Base-by-base conservation (phyloP, 2,888 invertebrate species). In the Calliopum simillimum region DNA sequence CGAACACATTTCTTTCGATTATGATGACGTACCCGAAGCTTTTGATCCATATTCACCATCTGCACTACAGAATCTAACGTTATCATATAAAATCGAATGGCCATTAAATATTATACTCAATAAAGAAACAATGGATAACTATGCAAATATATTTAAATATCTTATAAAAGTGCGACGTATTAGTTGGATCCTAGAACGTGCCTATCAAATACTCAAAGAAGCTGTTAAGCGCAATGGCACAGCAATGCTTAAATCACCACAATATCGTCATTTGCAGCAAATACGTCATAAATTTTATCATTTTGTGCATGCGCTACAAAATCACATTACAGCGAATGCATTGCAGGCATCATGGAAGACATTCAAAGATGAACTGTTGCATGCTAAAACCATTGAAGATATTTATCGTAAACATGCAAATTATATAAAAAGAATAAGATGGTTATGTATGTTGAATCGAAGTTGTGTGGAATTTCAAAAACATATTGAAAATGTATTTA, bases 91-190 rank as follows among this genome's bases (percentile, higher is more conserved):
- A 13, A 89, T 93, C 12, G 85, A 88, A 3, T 95, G 94, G 94
- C 95, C 95, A 0, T 82, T 94, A 1, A 94, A 93, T 84, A 90
- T 94, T 51, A 88, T 95, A 66, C 83, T 95, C 66, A 93, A 93
- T 8, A 89, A 89, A 0, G 91, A 92, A 75, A 90, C 92, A 0
- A 84, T 94, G 73, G 84, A 88, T 14, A 90, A 93, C 76, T 94
- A 94, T 79, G 90, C 91, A 0, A 90, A 90, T 76, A 91, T 94
- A 1, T 94, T 94, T 80, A 91, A 91, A 79, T 93, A 93, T 82
- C 84, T 94, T 49, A 81, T 94, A 66, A 93, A 93, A 84, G 89
- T 94, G 78, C 89, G 92, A 67, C 88, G 94, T 68, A 90, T 94
- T n/a, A 90, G 91, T 63, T 93, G 93, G 91, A 89, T 92, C 16